Percentiles rank a stretch among this genome's conserved stretches.
Evolutionary conservation across 2,113 vertebrate species (phyloP).

Genomic region (Pseudolaguvia tuberculata): DNA sequence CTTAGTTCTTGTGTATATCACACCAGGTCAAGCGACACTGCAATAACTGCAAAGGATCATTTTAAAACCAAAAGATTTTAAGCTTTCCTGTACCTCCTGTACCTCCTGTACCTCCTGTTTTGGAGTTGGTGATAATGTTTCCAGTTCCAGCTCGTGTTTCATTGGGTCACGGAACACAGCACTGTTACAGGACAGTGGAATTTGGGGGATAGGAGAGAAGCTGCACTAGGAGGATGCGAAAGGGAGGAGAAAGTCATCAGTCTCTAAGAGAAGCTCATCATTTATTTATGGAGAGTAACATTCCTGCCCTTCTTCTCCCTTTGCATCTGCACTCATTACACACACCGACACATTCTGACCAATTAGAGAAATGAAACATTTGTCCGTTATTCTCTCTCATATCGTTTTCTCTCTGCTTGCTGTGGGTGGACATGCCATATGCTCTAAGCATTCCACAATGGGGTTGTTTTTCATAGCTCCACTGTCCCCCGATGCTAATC

Average conservation of each 20-base stretch:
- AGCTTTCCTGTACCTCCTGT: not conserved
- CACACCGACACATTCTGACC: slow-evolving; percentile 42
- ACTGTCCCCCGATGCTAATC: slow-evolving; percentile 49
- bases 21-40: too few species aligned
- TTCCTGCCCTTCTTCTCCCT: slow-evolving; percentile 47
- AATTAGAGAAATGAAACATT: slow-evolving; percentile 43
- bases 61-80: not conserved
- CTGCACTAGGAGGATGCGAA: slow-evolving; percentile 21
- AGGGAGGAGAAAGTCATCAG: slow-evolving; percentile 45
- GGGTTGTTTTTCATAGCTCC: slow-evolving; percentile 47
- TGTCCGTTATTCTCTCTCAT: slow-evolving; percentile 13
- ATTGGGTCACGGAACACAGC: slow-evolving; percentile 15
- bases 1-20: not conserved
- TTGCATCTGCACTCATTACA: slow-evolving; percentile 46
- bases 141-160: slow-evolving; percentile 2
- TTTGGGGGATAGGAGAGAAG: slow-evolving; percentile 15
- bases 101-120: not conserved
- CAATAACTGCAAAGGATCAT: not conserved
- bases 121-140: not conserved
- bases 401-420: slow-evolving; percentile 13
- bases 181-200: slow-evolving; percentile 39
- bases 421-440: slow-evolving; percentile 53
- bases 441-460: slow-evolving; percentile 46
- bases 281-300: slow-evolving; percentile 54
- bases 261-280: slow-evolving; percentile 49